A percentile compares a stretch with the other conserved stretches of the same genome.
Conservation (phyloP, 2,797 vertebrate genomes). For the Adrianichthys oophorus region DNA sequence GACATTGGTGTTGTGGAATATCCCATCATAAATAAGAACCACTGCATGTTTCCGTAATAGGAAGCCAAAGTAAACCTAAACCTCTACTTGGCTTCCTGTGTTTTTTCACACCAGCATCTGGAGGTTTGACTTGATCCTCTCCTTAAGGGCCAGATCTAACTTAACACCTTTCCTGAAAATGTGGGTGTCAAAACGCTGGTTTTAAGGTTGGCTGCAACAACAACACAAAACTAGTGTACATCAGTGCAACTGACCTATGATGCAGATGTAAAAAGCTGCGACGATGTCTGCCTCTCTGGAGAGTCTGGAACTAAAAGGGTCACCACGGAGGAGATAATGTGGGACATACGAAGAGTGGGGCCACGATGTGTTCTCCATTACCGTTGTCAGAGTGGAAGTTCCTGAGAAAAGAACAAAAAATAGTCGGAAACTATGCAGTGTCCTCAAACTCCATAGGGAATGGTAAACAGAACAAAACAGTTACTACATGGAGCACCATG, state of each 20-base stretch:
- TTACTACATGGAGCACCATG: no score
- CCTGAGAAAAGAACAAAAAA: conserved; percentile 50
- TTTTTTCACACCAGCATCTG: neutral
- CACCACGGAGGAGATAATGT: conserved; percentile 80
- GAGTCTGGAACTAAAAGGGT: conserved; percentile 89
- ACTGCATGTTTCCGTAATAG: neutral
- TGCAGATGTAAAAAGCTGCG: conserved; percentile 87
- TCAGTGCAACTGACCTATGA: conserved; percentile 83
- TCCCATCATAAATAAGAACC: neutral
- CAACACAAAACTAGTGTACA: neutral
- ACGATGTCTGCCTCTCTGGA: conserved; percentile 89
- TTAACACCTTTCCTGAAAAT: neutral
- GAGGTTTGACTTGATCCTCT: neutral
- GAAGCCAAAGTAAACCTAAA: conserved; percentile 6
- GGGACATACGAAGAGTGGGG: conserved; percentile 68
- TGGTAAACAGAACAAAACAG: neutral
- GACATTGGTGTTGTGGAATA: conserved; percentile 1
- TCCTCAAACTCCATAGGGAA: neutral
- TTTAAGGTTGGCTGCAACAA: neutral
- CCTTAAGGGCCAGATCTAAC: neutral
- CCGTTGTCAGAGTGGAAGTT: conserved; percentile 64
- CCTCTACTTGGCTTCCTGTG: neutral
- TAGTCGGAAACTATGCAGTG: conserved; percentile 14
- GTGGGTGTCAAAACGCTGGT: neutral
- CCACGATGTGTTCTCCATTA: conserved; percentile 76